Evolutionary conservation across 2,113 vertebrate genomes (phyloP).

Genomic region (Saguinus midas): DNA sequence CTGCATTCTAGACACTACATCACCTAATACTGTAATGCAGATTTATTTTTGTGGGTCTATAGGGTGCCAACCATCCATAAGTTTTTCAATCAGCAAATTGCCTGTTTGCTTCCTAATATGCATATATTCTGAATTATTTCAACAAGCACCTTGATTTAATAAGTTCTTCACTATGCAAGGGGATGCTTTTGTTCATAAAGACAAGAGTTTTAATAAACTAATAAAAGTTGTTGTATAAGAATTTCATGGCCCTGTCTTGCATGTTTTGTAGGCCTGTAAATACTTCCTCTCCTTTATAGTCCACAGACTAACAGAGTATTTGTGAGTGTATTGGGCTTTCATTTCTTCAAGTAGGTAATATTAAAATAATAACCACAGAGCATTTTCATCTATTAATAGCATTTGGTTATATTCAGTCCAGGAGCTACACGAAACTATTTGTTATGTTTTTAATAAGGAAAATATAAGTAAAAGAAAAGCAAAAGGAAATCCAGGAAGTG

Average conservation of each 20-base stretch:
- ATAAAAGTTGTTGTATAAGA: background rate
- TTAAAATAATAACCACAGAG: constrained; percentile 10
- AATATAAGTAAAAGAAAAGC: background rate
- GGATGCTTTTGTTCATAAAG: constrained; percentile 15
- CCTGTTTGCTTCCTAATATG: background rate
- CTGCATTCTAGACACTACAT: background rate
- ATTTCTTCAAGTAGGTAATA: background rate
- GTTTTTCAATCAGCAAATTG: background rate
- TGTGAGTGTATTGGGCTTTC: background rate
- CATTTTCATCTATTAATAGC: background rate
- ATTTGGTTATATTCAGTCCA: background rate
- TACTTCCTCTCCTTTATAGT: constrained; percentile 17
- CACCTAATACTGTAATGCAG: fast-evolving
- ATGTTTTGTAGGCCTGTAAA: constrained; percentile 55
- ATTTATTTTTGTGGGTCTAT: fast-evolving
- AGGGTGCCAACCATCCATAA: background rate
- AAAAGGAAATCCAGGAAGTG: background rate
- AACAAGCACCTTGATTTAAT: constrained; percentile 23
- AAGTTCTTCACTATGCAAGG: background rate
- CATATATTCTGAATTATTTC: background rate
- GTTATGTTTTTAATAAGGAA: background rate
- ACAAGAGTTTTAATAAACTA: constrained; percentile 50
- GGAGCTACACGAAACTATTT: background rate
- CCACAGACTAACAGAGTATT: constrained; percentile 29
- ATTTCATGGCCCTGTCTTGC: background rate